These are phyloP conservation scores for Darevskia mixta DNA, from an alignment of 2,797 vertebrate genomes.

Conservation along the genomic window DNA sequence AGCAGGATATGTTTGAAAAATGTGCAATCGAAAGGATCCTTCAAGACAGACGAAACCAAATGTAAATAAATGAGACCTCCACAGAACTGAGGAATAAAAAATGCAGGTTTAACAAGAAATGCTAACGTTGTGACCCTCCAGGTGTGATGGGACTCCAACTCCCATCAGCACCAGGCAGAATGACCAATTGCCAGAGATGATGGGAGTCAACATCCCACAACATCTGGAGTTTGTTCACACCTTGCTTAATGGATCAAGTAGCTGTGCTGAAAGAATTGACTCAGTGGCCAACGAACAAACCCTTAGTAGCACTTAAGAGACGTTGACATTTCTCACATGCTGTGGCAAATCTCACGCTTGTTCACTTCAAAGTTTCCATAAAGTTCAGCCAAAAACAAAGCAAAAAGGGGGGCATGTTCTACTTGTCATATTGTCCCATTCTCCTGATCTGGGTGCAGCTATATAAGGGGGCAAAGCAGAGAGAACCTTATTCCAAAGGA, in stretches of 20 bases:
- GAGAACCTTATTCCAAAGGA: background rate
- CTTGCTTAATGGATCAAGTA: background rate
- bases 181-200: no score
- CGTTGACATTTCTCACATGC: background rate
- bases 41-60: constrained; percentile 49
- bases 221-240: no score
- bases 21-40: background rate
- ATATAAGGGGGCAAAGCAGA: background rate
- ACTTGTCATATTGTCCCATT: background rate
- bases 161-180: no score
- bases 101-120: constrained; percentile 36
- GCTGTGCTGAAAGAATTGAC: constrained; percentile 25
- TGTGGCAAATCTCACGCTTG: background rate
- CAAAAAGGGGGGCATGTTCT: background rate
- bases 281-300: background rate
- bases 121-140: background rate
- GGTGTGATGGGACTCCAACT: no score
- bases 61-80: constrained; percentile 53
- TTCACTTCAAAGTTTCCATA: background rate
- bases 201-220: no score
- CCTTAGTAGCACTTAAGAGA: background rate
- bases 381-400: background rate
- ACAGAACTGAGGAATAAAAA: constrained; percentile 12
- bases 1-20: constrained; percentile 32
- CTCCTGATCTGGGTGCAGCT: background rate